Conservation (phyloP, 2,113 vertebrate species). For the Pelecanoides urinatrix region DNA sequence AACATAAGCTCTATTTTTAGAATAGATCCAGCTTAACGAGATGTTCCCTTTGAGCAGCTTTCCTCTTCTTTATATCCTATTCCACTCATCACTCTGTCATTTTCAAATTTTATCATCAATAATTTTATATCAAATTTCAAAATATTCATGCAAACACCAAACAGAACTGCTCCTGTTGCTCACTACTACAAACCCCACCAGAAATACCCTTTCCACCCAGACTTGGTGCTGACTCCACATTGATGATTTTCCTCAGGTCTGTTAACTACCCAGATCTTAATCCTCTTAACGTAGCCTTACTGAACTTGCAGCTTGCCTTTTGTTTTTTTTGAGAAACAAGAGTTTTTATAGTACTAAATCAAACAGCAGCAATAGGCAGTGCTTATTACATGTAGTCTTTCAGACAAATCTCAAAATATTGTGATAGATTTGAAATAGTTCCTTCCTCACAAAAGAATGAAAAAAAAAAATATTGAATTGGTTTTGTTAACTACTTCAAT, state of each 20-base stretch:
- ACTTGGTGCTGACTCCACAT: rapidly evolving
- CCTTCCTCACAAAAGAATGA: not conserved
- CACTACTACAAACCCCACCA: not conserved
- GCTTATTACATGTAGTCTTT: not conserved
- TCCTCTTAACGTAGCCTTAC: not conserved
- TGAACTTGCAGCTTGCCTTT: not conserved
- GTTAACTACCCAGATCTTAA: not conserved
- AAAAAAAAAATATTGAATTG: not conserved
- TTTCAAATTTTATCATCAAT: not conserved
- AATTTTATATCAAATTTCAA: not conserved
- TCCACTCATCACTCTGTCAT: too few relatives aligned
- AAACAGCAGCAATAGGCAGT: not conserved
- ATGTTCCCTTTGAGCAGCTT: not conserved
- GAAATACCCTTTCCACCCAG: not conserved
- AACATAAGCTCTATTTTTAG: rapidly evolving
- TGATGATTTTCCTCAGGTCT: not conserved
- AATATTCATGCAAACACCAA: too few relatives aligned
- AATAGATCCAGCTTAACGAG: not conserved
- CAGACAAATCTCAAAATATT: not conserved
- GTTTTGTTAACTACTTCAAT: not conserved
- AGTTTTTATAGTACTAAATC: not conserved
- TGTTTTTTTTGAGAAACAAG: not conserved
- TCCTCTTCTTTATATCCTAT: rapidly evolving
- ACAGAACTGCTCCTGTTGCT: not conserved
- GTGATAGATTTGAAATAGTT: not conserved